A percentile compares a stretch with the other conserved stretches of the same genome.
These are phyloP conservation scores for Oreonectes daqikongensis DNA, from an alignment of 2,797 vertebrate genomes.

Conservation along the genomic window DNA sequence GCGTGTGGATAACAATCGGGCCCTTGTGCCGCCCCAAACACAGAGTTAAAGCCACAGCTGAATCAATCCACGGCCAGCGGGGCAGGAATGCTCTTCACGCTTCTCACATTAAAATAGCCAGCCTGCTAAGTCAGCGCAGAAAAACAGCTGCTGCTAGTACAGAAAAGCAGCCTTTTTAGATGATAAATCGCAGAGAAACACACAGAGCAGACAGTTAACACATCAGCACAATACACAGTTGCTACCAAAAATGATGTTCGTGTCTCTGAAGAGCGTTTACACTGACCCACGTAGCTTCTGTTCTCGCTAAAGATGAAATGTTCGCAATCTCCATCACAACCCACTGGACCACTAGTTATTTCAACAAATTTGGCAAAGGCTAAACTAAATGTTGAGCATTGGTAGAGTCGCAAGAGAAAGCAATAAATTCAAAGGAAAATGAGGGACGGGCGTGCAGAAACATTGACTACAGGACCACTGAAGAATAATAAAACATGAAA, in stretches of 20 bases:
- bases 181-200: conserved; percentile 59
- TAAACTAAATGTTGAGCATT: conserved; percentile 62
- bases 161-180: conserved; percentile 11
- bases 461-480: conserved; percentile 54
- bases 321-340: conserved; percentile 42
- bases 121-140: conserved; percentile 70
- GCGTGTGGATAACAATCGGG: conserved; percentile 40
- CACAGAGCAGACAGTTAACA: conserved; percentile 83
- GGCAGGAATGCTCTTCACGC: conserved; percentile 67
- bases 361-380: conserved; percentile 57
- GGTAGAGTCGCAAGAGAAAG: conserved; percentile 68
- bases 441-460: conserved; percentile 68
- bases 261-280: conserved; percentile 62
- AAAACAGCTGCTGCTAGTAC: conserved; percentile 73
- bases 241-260: conserved; percentile 74
- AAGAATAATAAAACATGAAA: conserved; percentile 51
- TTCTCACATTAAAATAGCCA: conserved; percentile 76
- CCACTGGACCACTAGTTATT: conserved; percentile 30
- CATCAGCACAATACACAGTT: conserved; percentile 69
- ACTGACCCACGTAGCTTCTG: conserved; percentile 7
- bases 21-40: conserved; percentile 53
- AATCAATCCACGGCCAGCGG: conserved; percentile 59
- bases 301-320: conserved; percentile 50
- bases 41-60: conserved; percentile 68
- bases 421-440: conserved; percentile 79